Evolutionary conservation across 37 sponge, comb jelly and placozoan species (phyloP), one percentile per base, ranked within the genome.

Genomic region (Aplysina aerophoba): DNA sequence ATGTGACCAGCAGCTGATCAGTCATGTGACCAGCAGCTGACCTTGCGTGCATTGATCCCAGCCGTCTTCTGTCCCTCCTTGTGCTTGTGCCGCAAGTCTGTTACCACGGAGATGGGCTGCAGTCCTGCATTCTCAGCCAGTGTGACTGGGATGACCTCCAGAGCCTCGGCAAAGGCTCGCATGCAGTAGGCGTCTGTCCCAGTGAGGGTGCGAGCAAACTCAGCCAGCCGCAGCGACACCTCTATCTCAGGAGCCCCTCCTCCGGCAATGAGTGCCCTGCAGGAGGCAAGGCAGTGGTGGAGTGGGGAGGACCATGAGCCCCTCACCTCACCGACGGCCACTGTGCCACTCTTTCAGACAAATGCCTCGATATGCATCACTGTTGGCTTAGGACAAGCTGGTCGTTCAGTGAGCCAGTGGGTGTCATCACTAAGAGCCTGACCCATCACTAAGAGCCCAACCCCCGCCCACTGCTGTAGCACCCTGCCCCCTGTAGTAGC

Each of bases 111-210:
- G 34, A 99, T 97, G 25, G 99, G 99, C 56, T 88, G 89, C 31
- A 99, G 94, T 6, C 99, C 99, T 20, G 97, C 99, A 77, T 99
- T 99, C 85, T 99, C 99, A 22, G 99, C 99, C 79, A 99, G 91
- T 0, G 99, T 99, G 84, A 80, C 93, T 1, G 99, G 97, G 53
- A 99, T 96, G 60, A 99, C 88, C 68, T 99, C 99, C 83, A 99
- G 88, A 0, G 97, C 95, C 64, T 99, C 99, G 1, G 97, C 94
- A 91, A 95, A 99, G n/a, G 88, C 99, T 37, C 89, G 72, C 55
- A 95, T 60, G 79, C 99, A 99, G 83, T 99, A 95, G 15, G 91
- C 84, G 73, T 99, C 99, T 89, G 97, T 92, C n/a, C 99, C 99
- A 27, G 89, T 88, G 65, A 99, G 90, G 2, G 92, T 90, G 65